These are phyloP conservation scores for Pantala flavescens DNA, from an alignment of 1,140 invertebrate species.

Conservation along the genomic window DNA sequence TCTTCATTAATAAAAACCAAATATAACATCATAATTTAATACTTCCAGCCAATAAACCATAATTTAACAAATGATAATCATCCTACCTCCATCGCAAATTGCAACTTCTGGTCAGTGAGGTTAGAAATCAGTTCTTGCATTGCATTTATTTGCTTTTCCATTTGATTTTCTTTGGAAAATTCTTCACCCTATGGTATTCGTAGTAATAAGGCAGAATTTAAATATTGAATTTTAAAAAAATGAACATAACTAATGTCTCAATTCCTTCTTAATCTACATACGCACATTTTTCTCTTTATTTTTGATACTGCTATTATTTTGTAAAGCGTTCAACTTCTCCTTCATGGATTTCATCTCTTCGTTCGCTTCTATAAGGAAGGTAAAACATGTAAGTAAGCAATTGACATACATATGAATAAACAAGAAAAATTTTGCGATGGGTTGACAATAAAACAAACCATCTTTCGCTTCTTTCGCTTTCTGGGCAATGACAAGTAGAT, in stretches of 20 bases:
- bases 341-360: slow-evolving; percentile 39
- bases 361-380: slow-evolving; percentile 30
- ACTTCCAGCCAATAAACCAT: too few species aligned
- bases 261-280: too few species aligned
- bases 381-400: background rate
- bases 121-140: slow-evolving; percentile 51
- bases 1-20: background rate
- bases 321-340: slow-evolving; percentile 35
- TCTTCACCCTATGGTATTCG: too few species aligned
- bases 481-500: slow-evolving; percentile 47
- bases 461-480: slow-evolving; percentile 55
- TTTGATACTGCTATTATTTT: slow-evolving; percentile 24
- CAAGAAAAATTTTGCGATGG: too few species aligned
- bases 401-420: too few species aligned
- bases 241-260: too few species aligned
- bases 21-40: too few species aligned
- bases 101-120: slow-evolving; percentile 53
- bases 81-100: slow-evolving; percentile 45
- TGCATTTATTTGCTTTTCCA: slow-evolving; percentile 25
- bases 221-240: too few species aligned
- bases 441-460: slow-evolving; percentile 32
- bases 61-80: too few species aligned
- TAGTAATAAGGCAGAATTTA: too few species aligned
- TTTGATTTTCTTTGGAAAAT: background rate
- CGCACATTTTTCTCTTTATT: too few species aligned